Base-by-base conservation (phyloP, 2,797 vertebrate genomes). In the Catharus ustulatus region DNA sequence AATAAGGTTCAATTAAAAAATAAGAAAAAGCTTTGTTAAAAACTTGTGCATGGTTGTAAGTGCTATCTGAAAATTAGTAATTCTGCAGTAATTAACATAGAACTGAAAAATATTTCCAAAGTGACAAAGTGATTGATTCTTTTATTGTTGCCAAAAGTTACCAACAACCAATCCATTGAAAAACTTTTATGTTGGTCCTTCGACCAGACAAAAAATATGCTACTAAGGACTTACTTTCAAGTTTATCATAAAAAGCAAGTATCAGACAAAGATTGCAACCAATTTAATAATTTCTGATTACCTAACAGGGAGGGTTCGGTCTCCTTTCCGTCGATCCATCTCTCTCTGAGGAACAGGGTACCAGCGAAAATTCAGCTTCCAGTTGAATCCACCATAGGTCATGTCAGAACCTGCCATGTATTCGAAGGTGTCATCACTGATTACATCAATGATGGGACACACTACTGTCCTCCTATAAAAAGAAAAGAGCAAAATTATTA, bases 361-460 rank as follows among this genome's bases (percentile, higher is more conserved):
- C 98, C 98, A 98, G 32, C 98, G 98, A 67, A 98, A 98, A 91
- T 98, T 98, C 92, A 98, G 30, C 87, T 98, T 98, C 98, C 98
- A 98, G 91, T 98, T 98, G 95, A 98, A 98, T 20, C 98, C 98
- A 43, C 98, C 98, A 69, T 98, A 98, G 38, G 98, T 98, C 98
- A 98, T 98, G 89, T 98, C 98, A 52, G 98, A 98, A 46, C 98
- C 98, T 79, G 98, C 98, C 98, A 98, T 98, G 18, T 98, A 98
- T 94, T 98, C 98, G 1, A 98, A 98, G 75, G 98, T 98, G 79
- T 98, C 98, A 94, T 98, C 98, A 10, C 98, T 98, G 95, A 98
- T 98, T 45, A 98, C 98, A n/a, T 98, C 98, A 78, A 98, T 98
- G 90, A 98, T 98, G 48, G 98, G 98, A 93, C 98, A 98, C 48